Base-by-base conservation (phyloP, 2,888 invertebrate genomes). In the Clunio marinus region DNA sequence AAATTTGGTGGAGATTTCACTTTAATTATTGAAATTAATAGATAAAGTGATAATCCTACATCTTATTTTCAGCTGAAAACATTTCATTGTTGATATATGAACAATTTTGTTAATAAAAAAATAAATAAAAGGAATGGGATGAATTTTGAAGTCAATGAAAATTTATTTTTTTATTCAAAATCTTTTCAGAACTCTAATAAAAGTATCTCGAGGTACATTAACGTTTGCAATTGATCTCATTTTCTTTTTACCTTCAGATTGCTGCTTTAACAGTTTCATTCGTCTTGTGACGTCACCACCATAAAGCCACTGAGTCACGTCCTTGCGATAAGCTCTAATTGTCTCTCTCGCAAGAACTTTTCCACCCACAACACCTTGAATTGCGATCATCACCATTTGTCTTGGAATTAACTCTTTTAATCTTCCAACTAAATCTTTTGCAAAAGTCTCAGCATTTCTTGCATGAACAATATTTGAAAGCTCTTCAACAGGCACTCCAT, bases 221-320 rank as follows among this genome's bases (percentile, higher is more conserved):
- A 99, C 89, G 76, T 93, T 94, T 59, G 95, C 96, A 70, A 96
- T 83, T 83, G 88, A 87, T 74, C 91, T 85, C 92, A 98, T 90
- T 77, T 88, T 88, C 78, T 92, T 93, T 78, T 98, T 98, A 5
- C 97, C 97, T 74, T 95, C 95, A 0, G 91, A 84, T 81, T 99
- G 98, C 74, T 89, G 86, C 70, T 87, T 88, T 20, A 98, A 78
- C 32, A 98, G 81, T 77, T 98, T 98, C 83, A 88, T 92, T 76
- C 88, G 86, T 73, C 98, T 83, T 0, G 92, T 91, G 1, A 93
- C 83, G 79, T 97, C 97, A 15, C 96, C 96, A 0, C 96, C 97
- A 76, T 96, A 93, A 55, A 66, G 65, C 22, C 35, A 32, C 10
- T 51, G 58, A 35, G 27, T 22, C 1, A 97, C 96, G 81, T 97